A percentile compares a stretch with the other conserved stretches of the same genome.
phyloP scores from a whole-genome alignment of 2,797 vertebrate species.

The Characodon lateralis region DNA sequence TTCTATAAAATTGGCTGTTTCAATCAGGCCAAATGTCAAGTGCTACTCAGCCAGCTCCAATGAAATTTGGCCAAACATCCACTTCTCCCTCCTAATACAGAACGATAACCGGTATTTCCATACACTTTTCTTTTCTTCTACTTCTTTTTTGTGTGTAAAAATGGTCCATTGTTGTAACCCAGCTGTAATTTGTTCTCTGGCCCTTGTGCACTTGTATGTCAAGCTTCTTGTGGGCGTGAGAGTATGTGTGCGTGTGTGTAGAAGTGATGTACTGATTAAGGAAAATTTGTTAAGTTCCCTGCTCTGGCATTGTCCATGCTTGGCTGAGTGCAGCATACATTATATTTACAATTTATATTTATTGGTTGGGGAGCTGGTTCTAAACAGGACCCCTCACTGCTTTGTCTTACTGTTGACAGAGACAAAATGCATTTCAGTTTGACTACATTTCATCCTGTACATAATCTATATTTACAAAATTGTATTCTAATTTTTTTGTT shows the following conservation, averaged over 20 bases:
- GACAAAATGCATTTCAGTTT: constrained; percentile 71
- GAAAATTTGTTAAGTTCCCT: constrained; percentile 72
- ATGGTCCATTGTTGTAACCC: constrained; percentile 72
- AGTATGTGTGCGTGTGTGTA: constrained; percentile 49
- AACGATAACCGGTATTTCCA: constrained; percentile 75
- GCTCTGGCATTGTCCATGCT: constrained; percentile 71
- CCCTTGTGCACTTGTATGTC: constrained; percentile 74
- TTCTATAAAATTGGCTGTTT: constrained; percentile 77
- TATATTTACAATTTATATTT: constrained; percentile 85
- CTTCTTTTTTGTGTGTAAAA: constrained; percentile 56
- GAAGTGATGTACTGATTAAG: constrained; percentile 75
- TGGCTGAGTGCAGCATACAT: constrained; percentile 76
- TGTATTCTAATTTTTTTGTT: constrained; percentile 79
- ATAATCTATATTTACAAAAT: constrained; percentile 84
- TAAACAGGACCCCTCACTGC: constrained; percentile 57
- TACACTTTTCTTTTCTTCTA: constrained; percentile 61
- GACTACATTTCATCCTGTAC: constrained; percentile 80
- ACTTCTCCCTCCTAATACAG: constrained; percentile 69
- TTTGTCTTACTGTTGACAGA: constrained; percentile 67
- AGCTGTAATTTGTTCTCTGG: constrained; percentile 75
- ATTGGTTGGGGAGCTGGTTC: constrained; percentile 73
- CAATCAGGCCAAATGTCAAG: constrained; percentile 84
- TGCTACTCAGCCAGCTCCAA: constrained; percentile 74
- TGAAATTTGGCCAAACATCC: constrained; percentile 70
- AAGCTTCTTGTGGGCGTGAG: constrained; percentile 68